Conservation (phyloP, 92 coral and sea anemone genomes). For the Bergia sp. region DNA sequence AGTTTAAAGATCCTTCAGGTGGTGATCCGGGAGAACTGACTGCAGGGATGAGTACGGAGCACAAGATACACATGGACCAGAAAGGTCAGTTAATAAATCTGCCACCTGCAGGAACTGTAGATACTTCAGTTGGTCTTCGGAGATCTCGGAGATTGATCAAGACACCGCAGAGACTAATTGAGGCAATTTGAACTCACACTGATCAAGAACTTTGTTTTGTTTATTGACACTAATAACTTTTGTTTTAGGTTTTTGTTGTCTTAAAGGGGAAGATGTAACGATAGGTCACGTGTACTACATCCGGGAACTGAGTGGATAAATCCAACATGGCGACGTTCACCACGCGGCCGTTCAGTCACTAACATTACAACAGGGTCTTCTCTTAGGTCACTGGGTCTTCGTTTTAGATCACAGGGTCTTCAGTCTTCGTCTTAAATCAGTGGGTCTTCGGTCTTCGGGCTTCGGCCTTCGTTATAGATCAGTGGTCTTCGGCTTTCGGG, state of each 20-base stretch:
- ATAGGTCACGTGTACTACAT: not conserved
- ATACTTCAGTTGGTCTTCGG: not conserved
- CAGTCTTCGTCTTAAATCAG: too few relatives aligned
- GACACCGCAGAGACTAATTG: not conserved
- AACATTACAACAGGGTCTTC: not conserved
- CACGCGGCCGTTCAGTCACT: not conserved
- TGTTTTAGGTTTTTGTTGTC: too few relatives aligned
- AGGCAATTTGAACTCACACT: not conserved
- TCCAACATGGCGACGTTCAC: not conserved
- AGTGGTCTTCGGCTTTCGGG: too few relatives aligned
- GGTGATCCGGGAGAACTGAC: not conserved
- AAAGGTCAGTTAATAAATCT: too few relatives aligned
- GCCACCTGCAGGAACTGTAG: not conserved
- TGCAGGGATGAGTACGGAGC: too few relatives aligned
- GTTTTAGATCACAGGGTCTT: too few relatives aligned
- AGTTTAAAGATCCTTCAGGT: not conserved
- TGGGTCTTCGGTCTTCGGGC: too few relatives aligned
- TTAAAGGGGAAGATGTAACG: constrained; percentile 6
- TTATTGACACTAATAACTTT: not conserved
- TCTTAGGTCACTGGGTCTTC: too few relatives aligned
- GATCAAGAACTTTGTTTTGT: not conserved
- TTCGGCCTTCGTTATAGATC: too few relatives aligned
- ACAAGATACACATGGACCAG: too few relatives aligned
- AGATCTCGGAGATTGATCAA: not conserved
- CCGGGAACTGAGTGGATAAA: not conserved